Base-by-base conservation (phyloP, 2,888 invertebrate genomes). In the Listrodromus nycthemerus region DNA sequence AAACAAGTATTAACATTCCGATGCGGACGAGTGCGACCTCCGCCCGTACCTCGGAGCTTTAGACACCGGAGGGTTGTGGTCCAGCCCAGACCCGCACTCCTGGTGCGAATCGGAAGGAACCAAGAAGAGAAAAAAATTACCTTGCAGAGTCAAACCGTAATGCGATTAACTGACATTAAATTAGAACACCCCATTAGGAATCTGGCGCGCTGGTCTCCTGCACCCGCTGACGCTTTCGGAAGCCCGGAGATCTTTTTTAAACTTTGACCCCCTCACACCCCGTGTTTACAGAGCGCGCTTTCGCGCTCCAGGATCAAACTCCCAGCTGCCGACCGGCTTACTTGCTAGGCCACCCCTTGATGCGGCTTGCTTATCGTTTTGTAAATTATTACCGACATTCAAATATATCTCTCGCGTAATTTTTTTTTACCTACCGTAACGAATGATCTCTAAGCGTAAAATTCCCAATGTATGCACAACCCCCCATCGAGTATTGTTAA, bases 1-100 rank as follows among this genome's bases (percentile, higher is more conserved):
- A 90, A 91, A 89, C 89, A 89, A 91, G 89, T 90, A 91, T 91
- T 90, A 91, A 90, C 88, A 91, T 91, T 91, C 89, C 89, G 88
- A 88, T 73, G 82, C 58, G 55, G 66, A 76, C 76, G 83, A 61
- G 71, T 73, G 74, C 63, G 74, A 19, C 19, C 45, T 63, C 19
- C 24, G 21, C 5, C 24, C 16, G 58, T 58, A 48, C 61, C 41
- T 45, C 37, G 61, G 45, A 30, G 63, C 30, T 21, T 63, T 74
- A 30, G 30, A 63, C 63, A 24, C 50, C 7, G 63, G 61, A 45
- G 55, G 37, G 33, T 58, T 16, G 33, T 6, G 21, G 37, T 10
- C 8, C 37, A 55, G 7, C 48, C 30, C 58, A 6, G n/a, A n/a
- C 6, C 7, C 30, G 6, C 63, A 27, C 27, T 27, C n/a, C 21